phyloP scores from a whole-genome alignment of 2,888 invertebrate genomes.

The Acanthosepion pharaonis region DNA sequence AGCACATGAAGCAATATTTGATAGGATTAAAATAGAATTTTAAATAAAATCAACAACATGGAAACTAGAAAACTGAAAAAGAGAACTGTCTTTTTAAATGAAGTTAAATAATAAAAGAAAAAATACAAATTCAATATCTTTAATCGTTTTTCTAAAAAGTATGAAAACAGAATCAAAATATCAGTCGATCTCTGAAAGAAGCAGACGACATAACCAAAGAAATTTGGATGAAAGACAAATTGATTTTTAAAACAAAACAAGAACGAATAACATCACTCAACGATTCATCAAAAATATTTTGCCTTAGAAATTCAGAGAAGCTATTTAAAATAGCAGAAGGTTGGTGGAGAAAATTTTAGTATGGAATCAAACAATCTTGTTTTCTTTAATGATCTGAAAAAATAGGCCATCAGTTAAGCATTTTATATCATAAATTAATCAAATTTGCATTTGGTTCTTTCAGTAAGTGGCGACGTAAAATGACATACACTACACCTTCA shows the following conservation, averaged over 20 bases:
- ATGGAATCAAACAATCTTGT: no score
- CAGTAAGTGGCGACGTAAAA: no score
- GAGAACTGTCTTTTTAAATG: background rate
- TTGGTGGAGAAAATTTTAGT: background rate
- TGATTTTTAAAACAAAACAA: background rate
- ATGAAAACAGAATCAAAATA: background rate
- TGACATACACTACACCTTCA: no score
- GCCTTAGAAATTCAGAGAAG: background rate
- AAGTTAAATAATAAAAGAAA: no score
- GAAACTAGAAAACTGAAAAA: no score
- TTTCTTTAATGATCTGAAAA: no score
- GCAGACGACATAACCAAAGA: background rate
- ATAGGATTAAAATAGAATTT: no score
- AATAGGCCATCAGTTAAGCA: no score
- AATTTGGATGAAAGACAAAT: background rate
- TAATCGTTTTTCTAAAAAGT: background rate
- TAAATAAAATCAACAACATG: no score
- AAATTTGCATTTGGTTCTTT: no score
- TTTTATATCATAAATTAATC: no score
- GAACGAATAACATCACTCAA: background rate
- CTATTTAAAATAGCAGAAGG: background rate
- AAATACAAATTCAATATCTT: background rate
- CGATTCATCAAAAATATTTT: background rate
- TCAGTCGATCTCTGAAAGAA: background rate
- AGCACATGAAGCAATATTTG: no score